Conservation (phyloP, 2,888 invertebrate genomes). For the Hedychridium roseum region DNA sequence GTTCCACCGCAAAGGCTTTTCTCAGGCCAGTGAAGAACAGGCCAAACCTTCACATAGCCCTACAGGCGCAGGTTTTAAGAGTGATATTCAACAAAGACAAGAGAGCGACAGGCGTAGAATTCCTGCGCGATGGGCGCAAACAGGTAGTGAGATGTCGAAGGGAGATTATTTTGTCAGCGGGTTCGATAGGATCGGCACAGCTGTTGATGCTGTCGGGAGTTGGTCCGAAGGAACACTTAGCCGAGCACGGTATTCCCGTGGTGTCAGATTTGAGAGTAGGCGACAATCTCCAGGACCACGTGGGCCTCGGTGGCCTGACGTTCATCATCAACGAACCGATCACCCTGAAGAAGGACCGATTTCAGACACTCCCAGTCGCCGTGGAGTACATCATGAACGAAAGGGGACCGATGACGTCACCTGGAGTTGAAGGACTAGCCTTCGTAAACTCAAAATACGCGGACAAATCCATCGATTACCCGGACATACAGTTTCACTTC, state of each 20-base stretch:
- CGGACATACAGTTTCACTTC: constrained; percentile 89
- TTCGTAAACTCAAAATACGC: constrained; percentile 89
- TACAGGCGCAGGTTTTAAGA: constrained; percentile 78
- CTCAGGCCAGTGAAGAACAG: constrained; percentile 81
- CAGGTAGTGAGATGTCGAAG: constrained; percentile 75
- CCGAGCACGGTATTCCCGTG: constrained; percentile 76
- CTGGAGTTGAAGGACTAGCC: constrained; percentile 86
- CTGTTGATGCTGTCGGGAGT: constrained; percentile 91
- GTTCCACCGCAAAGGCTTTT: constrained; percentile 87
- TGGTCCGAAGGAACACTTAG: constrained; percentile 80
- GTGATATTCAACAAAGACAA: constrained; percentile 75
- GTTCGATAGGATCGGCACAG: constrained; percentile 88
- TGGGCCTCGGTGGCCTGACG: constrained; percentile 84
- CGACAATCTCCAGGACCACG: constrained; percentile 87
- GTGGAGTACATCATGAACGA: constrained; percentile 84
- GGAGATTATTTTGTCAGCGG: constrained; percentile 87
- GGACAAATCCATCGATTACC: constrained; percentile 79
- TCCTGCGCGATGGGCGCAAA: constrained; percentile 72
- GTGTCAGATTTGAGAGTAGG: constrained; percentile 81
- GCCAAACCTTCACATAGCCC: constrained; percentile 80
- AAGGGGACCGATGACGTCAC: constrained; percentile 82
- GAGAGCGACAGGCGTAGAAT: constrained; percentile 80
- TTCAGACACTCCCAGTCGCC: constrained; percentile 78
- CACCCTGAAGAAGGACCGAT: constrained; percentile 79
- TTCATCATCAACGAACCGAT: constrained; percentile 84